A percentile compares a stretch with the other conserved stretches of the same genome.
Conservation (phyloP, 2,888 invertebrate species). For the Dicyrtomina minuta region DNA sequence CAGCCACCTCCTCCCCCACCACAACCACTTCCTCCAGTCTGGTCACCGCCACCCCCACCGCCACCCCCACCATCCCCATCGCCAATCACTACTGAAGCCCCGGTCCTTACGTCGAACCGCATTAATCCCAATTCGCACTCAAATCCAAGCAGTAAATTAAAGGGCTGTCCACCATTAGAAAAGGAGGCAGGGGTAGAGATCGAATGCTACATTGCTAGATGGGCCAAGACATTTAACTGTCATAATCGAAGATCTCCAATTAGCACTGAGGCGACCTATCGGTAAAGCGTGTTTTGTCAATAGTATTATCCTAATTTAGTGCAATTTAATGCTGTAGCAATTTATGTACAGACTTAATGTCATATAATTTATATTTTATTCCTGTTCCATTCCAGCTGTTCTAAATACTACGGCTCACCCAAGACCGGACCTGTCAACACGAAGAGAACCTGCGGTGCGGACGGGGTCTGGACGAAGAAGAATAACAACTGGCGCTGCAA, state of each 20-base stretch:
- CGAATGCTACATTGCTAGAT: conserved; percentile 24
- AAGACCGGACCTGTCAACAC: conserved; percentile 18
- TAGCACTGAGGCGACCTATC: conserved; percentile 26
- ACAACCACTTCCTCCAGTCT: conserved; percentile 1
- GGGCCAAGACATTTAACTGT: conserved; percentile 26
- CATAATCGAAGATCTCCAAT: conserved; percentile 10
- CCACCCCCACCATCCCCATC: background rate
- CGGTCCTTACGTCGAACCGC: background rate
- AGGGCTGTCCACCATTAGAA: conserved; percentile 34
- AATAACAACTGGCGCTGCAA: conserved; percentile 44
- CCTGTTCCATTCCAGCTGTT: conserved; percentile 14
- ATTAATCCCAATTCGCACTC: background rate
- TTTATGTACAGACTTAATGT: background rate
- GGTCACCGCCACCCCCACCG: background rate
- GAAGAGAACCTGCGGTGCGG: conserved; percentile 35
- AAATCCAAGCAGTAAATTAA: background rate
- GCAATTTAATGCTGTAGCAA: background rate
- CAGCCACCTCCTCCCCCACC: too few species aligned
- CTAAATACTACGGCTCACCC: conserved; percentile 25
- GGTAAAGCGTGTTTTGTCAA: conserved; percentile 10
- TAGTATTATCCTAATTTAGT: background rate
- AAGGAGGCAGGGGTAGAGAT: conserved; percentile 30
- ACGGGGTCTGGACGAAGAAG: conserved; percentile 41
- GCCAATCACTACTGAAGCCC: background rate
- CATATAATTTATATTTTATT: background rate